These are phyloP conservation scores for Drosophila suboccidentalis DNA, from an alignment of 2,888 invertebrate species.

Conservation along the genomic window DNA sequence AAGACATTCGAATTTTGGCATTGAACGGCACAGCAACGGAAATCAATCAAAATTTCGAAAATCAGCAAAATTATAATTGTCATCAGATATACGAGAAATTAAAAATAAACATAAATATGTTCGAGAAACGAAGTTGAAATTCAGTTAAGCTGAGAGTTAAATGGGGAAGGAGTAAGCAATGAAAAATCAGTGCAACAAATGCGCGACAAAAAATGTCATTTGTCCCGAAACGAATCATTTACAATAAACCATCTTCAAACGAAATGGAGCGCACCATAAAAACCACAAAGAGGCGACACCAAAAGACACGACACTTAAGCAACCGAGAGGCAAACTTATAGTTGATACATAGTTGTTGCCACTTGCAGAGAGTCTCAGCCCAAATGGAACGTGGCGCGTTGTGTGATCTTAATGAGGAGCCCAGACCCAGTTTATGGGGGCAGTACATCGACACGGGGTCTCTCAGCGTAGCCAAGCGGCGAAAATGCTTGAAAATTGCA, in stretches of 20 bases:
- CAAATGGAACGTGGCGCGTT: slow-evolving; percentile 73
- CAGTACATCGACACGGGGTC: slow-evolving; percentile 18
- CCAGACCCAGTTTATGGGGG: slow-evolving; percentile 38
- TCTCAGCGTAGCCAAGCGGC: slow-evolving; percentile 39
- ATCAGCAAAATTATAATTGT: background rate
- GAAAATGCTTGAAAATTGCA: slow-evolving; percentile 67
- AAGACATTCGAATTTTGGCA: slow-evolving; percentile 37
- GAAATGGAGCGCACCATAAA: slow-evolving; percentile 77
- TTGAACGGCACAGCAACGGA: slow-evolving; percentile 20
- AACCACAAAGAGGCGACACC: slow-evolving; percentile 50
- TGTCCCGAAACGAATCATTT: slow-evolving; percentile 84
- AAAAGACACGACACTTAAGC: slow-evolving; percentile 35
- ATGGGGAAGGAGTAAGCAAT: slow-evolving; percentile 36
- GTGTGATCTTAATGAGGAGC: slow-evolving; percentile 74
- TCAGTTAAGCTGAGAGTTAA: background rate
- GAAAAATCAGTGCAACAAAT: slow-evolving; percentile 82
- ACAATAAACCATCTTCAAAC: slow-evolving; percentile 82
- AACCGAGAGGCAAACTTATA: slow-evolving; percentile 19
- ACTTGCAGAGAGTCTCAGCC: slow-evolving; percentile 40
- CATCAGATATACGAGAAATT: background rate
- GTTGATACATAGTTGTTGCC: slow-evolving; percentile 44
- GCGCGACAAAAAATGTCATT: slow-evolving; percentile 79
- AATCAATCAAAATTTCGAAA: slow-evolving; percentile 14
- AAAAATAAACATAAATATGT: slow-evolving; percentile 3
- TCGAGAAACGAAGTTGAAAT: background rate